phyloP scores from a whole-genome alignment of 2,113 vertebrate genomes.

The Diphyllodes magnificus region DNA sequence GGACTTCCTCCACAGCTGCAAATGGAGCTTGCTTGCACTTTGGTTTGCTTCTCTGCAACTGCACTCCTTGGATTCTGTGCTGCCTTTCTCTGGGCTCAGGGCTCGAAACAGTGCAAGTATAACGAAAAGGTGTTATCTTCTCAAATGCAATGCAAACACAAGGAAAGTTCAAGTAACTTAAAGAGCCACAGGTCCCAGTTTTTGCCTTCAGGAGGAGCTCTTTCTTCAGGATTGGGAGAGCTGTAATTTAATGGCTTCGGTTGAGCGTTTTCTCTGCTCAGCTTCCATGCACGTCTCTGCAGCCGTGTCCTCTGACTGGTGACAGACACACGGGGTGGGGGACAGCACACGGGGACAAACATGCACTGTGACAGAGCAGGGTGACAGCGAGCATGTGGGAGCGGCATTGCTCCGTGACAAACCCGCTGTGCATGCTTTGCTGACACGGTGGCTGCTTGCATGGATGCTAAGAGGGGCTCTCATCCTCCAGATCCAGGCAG shows the following conservation, averaged over 20 bases:
- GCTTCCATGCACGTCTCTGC: background rate
- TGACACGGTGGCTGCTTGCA: background rate
- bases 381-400: background rate
- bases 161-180: background rate
- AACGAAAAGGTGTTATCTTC: background rate
- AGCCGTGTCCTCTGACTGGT: background rate
- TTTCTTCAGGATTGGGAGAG: background rate
- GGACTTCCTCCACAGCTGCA: background rate
- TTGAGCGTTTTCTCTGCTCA: background rate
- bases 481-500: conserved; percentile 14
- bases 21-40: background rate
- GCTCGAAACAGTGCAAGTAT: background rate
- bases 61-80: background rate
- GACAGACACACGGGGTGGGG: background rate
- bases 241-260: background rate
- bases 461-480: background rate
- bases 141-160: background rate
- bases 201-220: conserved; percentile 43
- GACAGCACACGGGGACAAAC: background rate
- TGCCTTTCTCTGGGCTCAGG: background rate
- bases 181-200: background rate
- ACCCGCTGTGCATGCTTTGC: background rate
- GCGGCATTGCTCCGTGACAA: background rate
- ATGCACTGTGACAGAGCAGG: background rate
- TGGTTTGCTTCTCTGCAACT: background rate